Percentiles rank a stretch among this genome's conserved stretches.
phyloP scores from a whole-genome alignment of 2,113 vertebrate genomes.

The Mola mola region DNA sequence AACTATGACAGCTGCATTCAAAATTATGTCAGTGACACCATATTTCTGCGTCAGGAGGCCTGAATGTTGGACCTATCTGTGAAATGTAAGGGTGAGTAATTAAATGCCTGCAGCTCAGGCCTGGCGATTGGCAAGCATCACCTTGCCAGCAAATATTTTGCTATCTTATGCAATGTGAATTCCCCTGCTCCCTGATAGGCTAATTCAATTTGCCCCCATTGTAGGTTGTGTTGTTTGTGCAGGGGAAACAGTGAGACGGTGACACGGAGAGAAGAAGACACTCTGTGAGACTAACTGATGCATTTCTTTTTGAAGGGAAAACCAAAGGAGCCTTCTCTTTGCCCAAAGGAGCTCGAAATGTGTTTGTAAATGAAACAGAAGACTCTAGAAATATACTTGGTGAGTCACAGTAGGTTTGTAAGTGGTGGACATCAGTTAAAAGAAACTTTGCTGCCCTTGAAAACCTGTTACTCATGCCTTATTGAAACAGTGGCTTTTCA shows the following conservation, averaged over 20 bases:
- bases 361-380: constrained; percentile 90
- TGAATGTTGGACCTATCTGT: constrained; percentile 14
- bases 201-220: constrained; percentile 12
- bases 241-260: background rate
- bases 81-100: constrained; percentile 26
- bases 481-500: constrained; percentile 57
- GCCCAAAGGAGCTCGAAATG: constrained; percentile 90
- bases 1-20: constrained; percentile 1
- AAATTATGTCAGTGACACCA: background rate
- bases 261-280: constrained; percentile 21
- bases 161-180: constrained; percentile 20
- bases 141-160: constrained; percentile 3
- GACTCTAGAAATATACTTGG: constrained; percentile 87
- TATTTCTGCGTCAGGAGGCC: background rate
- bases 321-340: constrained; percentile 88
- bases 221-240: constrained; percentile 10
- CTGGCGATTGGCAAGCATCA: constrained; percentile 15
- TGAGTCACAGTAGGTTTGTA: constrained; percentile 84
- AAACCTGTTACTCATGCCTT: background rate
- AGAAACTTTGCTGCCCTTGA: constrained; percentile 52
- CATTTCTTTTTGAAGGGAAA: constrained; percentile 88
- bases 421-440: constrained; percentile 79
- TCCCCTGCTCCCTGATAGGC: constrained; percentile 18
- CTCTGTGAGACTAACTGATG: constrained; percentile 57
- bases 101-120: background rate